Percentiles rank a stretch among this genome's conserved stretches.
Evolutionary conservation across 1,140 invertebrate species (phyloP).

Genomic region (Rhopalosiphum padi): DNA sequence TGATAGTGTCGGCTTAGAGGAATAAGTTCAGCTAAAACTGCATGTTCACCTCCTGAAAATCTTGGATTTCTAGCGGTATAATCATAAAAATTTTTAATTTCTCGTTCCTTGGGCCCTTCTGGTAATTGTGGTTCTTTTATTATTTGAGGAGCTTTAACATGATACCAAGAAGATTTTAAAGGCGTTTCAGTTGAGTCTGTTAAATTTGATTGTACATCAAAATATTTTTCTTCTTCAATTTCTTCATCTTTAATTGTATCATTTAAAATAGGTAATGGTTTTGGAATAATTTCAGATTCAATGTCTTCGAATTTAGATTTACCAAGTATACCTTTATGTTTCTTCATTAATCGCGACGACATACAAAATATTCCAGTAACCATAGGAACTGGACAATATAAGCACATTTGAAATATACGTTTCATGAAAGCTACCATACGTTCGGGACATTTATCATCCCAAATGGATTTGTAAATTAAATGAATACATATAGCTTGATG

Average conservation of each 20-base stretch:
- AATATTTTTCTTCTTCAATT: conserved; percentile 64
- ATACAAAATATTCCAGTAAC: conserved; percentile 80
- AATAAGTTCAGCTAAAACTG: conserved; percentile 76
- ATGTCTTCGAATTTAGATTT: conserved; percentile 58
- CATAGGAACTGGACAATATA: conserved; percentile 70
- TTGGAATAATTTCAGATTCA: conserved; percentile 18
- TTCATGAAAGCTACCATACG: conserved; percentile 88
- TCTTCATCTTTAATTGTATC: conserved; percentile 60
- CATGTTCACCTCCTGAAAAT: conserved; percentile 76
- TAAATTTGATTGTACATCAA: conserved; percentile 61
- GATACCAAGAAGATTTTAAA: conserved; percentile 58
- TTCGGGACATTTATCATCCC: conserved; percentile 75
- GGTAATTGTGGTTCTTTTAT: conserved; percentile 63
- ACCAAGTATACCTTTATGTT: conserved; percentile 56
- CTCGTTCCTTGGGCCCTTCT: conserved; percentile 58
- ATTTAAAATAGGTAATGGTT: not conserved
- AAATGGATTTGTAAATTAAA: conserved; percentile 84
- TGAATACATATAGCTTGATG: conserved; percentile 86
- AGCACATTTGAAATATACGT: conserved; percentile 78
- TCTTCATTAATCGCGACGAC: conserved; percentile 73
- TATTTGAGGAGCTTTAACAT: conserved; percentile 38
- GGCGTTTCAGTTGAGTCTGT: not conserved
- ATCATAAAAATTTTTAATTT: conserved; percentile 64
- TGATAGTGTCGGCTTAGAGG: conserved; percentile 82
- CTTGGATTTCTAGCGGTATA: conserved; percentile 82